Base-by-base conservation (phyloP, 1,140 invertebrate species). In the Probaryconus sp. region DNA sequence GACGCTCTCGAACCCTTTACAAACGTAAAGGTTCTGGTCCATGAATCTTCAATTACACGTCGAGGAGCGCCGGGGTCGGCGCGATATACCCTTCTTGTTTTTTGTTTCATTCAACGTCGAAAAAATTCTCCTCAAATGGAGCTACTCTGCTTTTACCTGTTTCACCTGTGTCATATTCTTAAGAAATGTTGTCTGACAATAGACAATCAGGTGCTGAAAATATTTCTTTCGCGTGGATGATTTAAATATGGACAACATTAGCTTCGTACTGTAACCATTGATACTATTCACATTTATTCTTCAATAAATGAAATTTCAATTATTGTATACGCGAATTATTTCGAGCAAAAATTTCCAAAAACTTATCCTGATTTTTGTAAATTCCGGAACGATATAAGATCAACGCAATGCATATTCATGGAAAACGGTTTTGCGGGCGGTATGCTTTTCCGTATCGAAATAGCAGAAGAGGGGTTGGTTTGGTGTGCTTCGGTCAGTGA, bases 71-170 rank as follows among this genome's bases (percentile, higher is more conserved):
- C 45, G 16, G 68, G 76, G 33, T 63, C 45, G 42, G 26, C 11
- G 70, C 60, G 72, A 55, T 78, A n/a, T n/a, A 63, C 67, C 67
- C 76, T 37, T 48, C 67, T 70, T 43, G 10, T 65, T 69, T 67
- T 68, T 58, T 64, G 30, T 42, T 58, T 48, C 6, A 3, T 20
- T 47, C 21, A 9, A 18, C 10, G 51, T 38, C 17, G 1, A 64
- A 31, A 75, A 78, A 79, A 79, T 73, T 70, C 68, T 78, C 76
- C 80, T 60, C 73, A 69, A 76, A 82, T 80, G 78, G 75, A 79
- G 72, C 80, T 81, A 74, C 79, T 79, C 74, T 74, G 79, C 77
- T 76, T 84, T 78, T 84, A 83, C 76, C 76, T 80, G 68, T 71
- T 65, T 77, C 79, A 84, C 79, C 82, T 83, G 83, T 80, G 18